A percentile compares a stretch with the other conserved stretches of the same genome.
phyloP scores from a whole-genome alignment of 2,797 vertebrate genomes.

The Antrozous pallidus region DNA sequence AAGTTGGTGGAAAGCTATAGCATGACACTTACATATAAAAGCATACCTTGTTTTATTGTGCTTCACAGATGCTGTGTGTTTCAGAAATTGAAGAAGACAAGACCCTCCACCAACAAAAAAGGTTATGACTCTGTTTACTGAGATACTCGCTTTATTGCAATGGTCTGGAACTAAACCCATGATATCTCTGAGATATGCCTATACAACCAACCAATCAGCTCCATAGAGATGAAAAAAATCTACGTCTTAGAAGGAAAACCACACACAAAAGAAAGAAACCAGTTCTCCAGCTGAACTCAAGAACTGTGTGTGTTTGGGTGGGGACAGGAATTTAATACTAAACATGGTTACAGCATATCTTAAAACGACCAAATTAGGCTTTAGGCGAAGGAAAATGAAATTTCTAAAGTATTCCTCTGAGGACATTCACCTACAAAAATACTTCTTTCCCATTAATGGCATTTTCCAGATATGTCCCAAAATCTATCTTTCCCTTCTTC shows the following conservation, averaged over 20 bases:
- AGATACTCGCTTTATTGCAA: accelerated
- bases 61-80: background rate
- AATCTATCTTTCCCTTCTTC: background rate
- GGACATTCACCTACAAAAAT: background rate
- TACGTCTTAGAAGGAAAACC: background rate
- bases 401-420: background rate
- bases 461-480: background rate
- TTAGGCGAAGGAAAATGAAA: background rate
- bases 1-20: background rate
- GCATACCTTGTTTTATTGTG: background rate
- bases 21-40: background rate
- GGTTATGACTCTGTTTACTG: background rate
- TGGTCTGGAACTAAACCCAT: background rate
- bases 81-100: background rate
- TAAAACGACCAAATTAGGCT: background rate
- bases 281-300: background rate
- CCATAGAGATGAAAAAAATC: background rate
- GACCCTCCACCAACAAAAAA: background rate
- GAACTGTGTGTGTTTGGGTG: background rate
- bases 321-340: background rate
- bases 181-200: background rate
- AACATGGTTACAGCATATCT: background rate
- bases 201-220: background rate
- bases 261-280: background rate
- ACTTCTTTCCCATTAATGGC: background rate